Conservation (phyloP, 2,797 vertebrate genomes). For the Meriones psammophilus region DNA sequence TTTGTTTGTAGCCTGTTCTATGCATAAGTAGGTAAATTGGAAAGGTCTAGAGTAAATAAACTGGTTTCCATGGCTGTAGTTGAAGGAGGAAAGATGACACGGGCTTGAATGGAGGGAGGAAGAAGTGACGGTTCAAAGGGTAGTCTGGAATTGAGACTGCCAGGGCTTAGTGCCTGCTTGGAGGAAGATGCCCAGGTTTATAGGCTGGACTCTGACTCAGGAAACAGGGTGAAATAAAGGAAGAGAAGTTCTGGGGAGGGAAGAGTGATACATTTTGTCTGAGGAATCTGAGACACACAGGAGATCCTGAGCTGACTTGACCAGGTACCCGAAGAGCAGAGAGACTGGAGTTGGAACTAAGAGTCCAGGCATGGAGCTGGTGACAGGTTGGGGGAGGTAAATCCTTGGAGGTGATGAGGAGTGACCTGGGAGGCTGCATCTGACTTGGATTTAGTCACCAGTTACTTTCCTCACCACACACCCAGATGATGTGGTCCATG, state of each 20-base stretch:
- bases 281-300: not conserved
- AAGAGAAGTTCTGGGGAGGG: not conserved
- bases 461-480: slow-evolving; percentile 56
- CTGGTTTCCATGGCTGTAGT: slow-evolving; percentile 6
- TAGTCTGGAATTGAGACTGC: slow-evolving; percentile 17
- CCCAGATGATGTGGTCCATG: slow-evolving; percentile 57
- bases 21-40: not conserved
- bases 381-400: not conserved
- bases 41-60: not conserved
- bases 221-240: not conserved
- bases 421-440: slow-evolving; percentile 39
- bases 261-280: not conserved
- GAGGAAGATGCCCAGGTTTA: not conserved
- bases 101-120: not conserved
- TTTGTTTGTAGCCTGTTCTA: not conserved
- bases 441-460: slow-evolving; percentile 41
- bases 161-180: not conserved
- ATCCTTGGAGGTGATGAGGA: slow-evolving; percentile 39
- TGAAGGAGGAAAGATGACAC: slow-evolving; percentile 19
- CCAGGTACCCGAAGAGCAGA: not conserved
- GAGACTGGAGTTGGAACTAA: not conserved
- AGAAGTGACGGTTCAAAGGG: not conserved
- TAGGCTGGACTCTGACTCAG: slow-evolving; percentile 30
- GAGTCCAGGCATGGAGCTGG: slow-evolving; percentile 7
- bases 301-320: slow-evolving; percentile 12